Evolutionary conservation across 2,888 invertebrate species (phyloP).

Genomic region (Conistra vaccinii): DNA sequence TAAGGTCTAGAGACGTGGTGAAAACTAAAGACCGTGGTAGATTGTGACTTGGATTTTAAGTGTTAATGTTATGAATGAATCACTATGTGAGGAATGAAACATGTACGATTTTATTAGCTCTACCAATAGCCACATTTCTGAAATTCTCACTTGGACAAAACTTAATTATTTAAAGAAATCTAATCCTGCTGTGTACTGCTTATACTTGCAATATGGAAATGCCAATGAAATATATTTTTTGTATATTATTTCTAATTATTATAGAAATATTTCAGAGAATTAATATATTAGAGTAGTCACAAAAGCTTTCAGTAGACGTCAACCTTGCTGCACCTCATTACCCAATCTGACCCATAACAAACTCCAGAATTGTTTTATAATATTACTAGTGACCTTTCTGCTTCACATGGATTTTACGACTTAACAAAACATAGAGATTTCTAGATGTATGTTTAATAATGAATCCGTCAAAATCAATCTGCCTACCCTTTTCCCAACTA

Average conservation of each 20-base stretch:
- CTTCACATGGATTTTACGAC: not conserved
- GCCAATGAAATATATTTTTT: too few relatives aligned
- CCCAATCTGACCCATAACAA: not conserved
- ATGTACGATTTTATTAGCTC: not conserved
- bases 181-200: not conserved
- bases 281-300: not conserved
- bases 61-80: constrained; percentile 14
- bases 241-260: not conserved
- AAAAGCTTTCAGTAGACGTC: not conserved
- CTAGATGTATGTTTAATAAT: not conserved
- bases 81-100: not conserved
- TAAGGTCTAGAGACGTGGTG: constrained; percentile 50
- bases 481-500: too few relatives aligned
- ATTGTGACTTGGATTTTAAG: constrained; percentile 21
- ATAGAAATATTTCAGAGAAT: too few relatives aligned
- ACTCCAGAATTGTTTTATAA: not conserved
- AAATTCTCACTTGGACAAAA: not conserved
- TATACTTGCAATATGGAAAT: not conserved
- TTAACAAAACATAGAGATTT: not conserved
- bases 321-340: not conserved
- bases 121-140: not conserved
- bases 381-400: not conserved
- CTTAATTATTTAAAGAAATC: accelerated
- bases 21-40: constrained; percentile 36
- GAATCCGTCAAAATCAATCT: too few relatives aligned